A percentile compares a stretch with the other conserved stretches of the same genome.
Evolutionary conservation across 2,113 vertebrate genomes (phyloP).

Genomic region (Apaloderma vittatum): DNA sequence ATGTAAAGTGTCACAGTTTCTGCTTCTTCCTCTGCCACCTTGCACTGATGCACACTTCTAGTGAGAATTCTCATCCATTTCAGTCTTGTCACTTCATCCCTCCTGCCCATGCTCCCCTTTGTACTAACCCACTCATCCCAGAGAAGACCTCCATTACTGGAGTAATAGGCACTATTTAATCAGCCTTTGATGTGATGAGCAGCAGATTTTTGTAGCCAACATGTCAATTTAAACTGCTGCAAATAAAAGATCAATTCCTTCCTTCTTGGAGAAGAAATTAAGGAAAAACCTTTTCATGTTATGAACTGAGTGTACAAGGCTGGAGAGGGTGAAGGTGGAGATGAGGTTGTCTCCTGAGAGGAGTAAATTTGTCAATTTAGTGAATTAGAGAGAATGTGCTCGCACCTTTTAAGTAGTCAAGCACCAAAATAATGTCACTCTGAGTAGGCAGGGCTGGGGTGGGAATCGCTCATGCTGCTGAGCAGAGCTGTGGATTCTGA

Average conservation of each 20-base stretch:
- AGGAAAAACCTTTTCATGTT: not conserved
- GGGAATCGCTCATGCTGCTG: accelerated
- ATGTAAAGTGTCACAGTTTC: accelerated
- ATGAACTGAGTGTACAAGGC: not conserved
- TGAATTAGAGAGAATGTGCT: not conserved
- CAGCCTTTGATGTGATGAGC: not conserved
- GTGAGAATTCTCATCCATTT: not conserved
- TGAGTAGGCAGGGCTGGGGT: not conserved
- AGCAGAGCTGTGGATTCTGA: not conserved
- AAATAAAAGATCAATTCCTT: not conserved
- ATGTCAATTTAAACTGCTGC: not conserved
- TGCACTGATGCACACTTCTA: too few relatives aligned
- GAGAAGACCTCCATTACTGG: not conserved
- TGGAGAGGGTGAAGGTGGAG: not conserved
- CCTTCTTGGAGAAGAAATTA: not conserved
- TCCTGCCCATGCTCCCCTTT: not conserved
- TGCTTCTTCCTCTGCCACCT: not conserved
- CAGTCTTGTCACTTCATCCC: not conserved
- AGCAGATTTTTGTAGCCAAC: not conserved
- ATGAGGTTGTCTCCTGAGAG: not conserved
- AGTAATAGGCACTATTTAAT: not conserved
- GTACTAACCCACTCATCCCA: not conserved
- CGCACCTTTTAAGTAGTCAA: not conserved
- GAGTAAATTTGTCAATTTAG: not conserved
- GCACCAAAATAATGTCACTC: not conserved